Base-by-base conservation (phyloP, 2,797 vertebrate genomes). In the Halcyon leucocephala region DNA sequence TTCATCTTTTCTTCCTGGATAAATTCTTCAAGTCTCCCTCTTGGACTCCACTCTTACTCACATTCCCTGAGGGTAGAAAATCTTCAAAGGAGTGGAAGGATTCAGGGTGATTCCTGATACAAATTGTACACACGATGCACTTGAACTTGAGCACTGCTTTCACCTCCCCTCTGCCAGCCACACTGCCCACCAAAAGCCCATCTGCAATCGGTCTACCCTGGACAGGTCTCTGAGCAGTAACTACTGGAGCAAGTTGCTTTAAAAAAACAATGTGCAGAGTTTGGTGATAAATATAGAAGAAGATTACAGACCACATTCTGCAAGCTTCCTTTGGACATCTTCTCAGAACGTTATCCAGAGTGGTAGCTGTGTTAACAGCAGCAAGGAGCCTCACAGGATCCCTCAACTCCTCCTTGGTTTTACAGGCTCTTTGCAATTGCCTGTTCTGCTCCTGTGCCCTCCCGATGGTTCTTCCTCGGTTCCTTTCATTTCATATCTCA, bases 71-170 rank as follows among this genome's bases (percentile, higher is more conserved):
- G 60, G 62, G 51, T 25, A 90, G 51, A 84, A 81, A 54, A 37
- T 42, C 14, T 74, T 86, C 46, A 66, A 78, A 55, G 39, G 9
- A 4, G 21, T 82, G 33, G 35, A 64, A 70, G 13, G 13, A 26
- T 71, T 86, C 72, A 72, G 48, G 28, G 42, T 76, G 35, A 52
- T 10, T 89, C 48, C 62, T 84, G 80, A 64, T 62, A 74, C 73
- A 55, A 61, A 82, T 28, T 49, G 39, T 52, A 48, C 58, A 67
- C 48, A 62, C 2, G 1, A 60, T n/a, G 20, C 48, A 6, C 26
- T 64, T 74, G 49, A 71, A 52, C 46, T 83, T 54, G 16, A 6
- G 26, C 25, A 31, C 24, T 54, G 39, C 28, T 26, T 86, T 65
- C 66, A 69, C 33, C 16, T 81, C 28, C 16, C 31, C 60, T 82